phyloP scores from a whole-genome alignment of 2,888 invertebrate species.

The Gisinianus flammeolus region DNA sequence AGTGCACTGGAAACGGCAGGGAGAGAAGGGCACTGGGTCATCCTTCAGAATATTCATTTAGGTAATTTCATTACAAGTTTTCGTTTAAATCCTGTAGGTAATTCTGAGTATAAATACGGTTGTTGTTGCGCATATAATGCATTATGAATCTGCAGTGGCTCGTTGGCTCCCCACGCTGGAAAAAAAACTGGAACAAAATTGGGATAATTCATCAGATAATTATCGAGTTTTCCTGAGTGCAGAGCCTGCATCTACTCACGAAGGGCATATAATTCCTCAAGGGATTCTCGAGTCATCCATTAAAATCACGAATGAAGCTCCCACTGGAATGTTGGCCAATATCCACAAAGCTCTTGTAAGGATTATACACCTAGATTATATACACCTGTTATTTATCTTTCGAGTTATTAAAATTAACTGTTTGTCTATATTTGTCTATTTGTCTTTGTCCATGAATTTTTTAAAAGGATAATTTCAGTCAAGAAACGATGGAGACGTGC shows the following conservation, averaged over 20 bases:
- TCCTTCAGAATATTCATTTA: slow-evolving; percentile 69
- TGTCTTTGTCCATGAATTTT: too few relatives aligned
- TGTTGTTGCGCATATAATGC: too few relatives aligned
- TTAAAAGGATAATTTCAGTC: slow-evolving; percentile 87
- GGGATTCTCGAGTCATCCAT: slow-evolving; percentile 94
- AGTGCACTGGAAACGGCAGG: slow-evolving; percentile 88
- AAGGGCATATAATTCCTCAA: slow-evolving; percentile 87
- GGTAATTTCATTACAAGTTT: too few relatives aligned
- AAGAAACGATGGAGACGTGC: slow-evolving; percentile 96
- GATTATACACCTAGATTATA: too few relatives aligned
- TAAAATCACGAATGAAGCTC: slow-evolving; percentile 97
- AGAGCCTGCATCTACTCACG: slow-evolving; percentile 85
- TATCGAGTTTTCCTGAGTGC: slow-evolving; percentile 93
- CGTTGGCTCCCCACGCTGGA: slow-evolving; percentile 71
- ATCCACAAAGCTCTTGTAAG: slow-evolving; percentile 92
- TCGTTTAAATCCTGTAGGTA: too few relatives aligned
- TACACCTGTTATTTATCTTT: too few relatives aligned
- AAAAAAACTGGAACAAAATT: slow-evolving; percentile 86
- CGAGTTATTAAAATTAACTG: too few relatives aligned
- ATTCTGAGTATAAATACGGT: too few relatives aligned
- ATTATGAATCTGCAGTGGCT: too few relatives aligned
- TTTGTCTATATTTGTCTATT: too few relatives aligned
- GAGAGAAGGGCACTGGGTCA: slow-evolving; percentile 91
- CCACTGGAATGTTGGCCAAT: slow-evolving; percentile 95
- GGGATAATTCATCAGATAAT: slow-evolving; percentile 76